Conservation (phyloP, 2,797 vertebrate species). For the Glyptemys insculpta region DNA sequence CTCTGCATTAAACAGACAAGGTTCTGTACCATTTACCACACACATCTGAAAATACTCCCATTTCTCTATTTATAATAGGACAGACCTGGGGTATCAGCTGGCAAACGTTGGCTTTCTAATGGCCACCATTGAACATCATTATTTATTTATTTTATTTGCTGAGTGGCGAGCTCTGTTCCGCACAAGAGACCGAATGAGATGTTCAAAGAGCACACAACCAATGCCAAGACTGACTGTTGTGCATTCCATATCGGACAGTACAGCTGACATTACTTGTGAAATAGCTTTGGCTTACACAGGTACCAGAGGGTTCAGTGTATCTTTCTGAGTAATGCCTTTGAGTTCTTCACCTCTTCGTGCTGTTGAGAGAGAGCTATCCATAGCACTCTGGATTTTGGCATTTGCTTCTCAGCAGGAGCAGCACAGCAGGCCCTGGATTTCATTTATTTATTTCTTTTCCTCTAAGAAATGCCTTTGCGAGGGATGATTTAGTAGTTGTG, state of each 20-base stretch:
- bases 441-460: conserved; percentile 21
- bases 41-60: background rate
- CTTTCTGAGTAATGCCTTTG: conserved; percentile 48
- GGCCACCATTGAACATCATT: background rate
- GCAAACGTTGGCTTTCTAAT: background rate
- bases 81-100: background rate
- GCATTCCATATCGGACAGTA: background rate
- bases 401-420: conserved; percentile 18
- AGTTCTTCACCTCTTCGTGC: conserved; percentile 3
- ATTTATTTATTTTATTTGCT: accelerated
- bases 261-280: conserved; percentile 23
- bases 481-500: conserved; percentile 16
- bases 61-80: background rate
- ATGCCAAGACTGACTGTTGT: background rate
- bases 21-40: background rate
- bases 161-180: background rate
- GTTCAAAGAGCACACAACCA: background rate
- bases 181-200: background rate
- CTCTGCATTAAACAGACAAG: background rate
- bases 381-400: conserved; percentile 22
- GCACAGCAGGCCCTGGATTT: background rate
- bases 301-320: conserved; percentile 40
- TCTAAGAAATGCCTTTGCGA: conserved; percentile 7
- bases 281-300: conserved; percentile 19
- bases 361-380: background rate